Evolutionary conservation across 1,140 invertebrate species (phyloP).

Genomic region (Drosophila insularis): DNA sequence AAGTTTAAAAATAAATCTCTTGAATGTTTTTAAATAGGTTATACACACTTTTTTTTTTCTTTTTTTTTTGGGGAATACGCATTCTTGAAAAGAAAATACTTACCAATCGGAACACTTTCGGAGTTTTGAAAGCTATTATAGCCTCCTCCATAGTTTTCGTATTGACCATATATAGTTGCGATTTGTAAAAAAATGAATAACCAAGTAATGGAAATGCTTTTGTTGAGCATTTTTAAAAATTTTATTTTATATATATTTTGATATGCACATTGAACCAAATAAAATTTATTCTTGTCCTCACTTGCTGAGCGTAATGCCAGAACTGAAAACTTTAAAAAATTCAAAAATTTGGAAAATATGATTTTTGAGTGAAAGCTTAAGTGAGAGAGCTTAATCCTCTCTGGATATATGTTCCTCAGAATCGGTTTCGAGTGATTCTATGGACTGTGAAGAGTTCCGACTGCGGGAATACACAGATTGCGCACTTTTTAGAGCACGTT

Average conservation of each 20-base stretch:
- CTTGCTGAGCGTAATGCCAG: slow-evolving; percentile 42
- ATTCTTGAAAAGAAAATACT: slow-evolving; percentile 48
- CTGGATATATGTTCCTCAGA: slow-evolving; percentile 54
- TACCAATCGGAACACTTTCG: slow-evolving; percentile 64
- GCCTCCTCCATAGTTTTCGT: slow-evolving; percentile 26
- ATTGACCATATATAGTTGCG: slow-evolving; percentile 34
- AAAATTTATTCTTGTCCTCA: slow-evolving; percentile 14
- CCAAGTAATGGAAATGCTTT: slow-evolving; percentile 13
- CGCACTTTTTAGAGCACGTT: slow-evolving; percentile 65
- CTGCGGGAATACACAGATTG: slow-evolving; percentile 75
- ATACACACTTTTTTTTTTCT: slow-evolving; percentile 22
- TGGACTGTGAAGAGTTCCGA: slow-evolving; percentile 73
- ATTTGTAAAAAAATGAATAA: slow-evolving; percentile 22
- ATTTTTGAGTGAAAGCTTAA: slow-evolving; percentile 58
- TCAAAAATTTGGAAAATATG: slow-evolving; percentile 40
- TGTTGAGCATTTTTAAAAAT: slow-evolving; percentile 44
- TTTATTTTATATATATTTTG: slow-evolving; percentile 21
- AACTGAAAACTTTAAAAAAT: slow-evolving; percentile 56
- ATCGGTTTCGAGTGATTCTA: slow-evolving; percentile 73
- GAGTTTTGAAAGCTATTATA: slow-evolving; percentile 47
- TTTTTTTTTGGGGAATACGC: slow-evolving; percentile 17
- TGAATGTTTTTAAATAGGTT: slow-evolving; percentile 41
- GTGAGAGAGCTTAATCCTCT: slow-evolving; percentile 33
- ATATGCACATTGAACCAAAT: slow-evolving; percentile 23
- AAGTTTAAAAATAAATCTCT: slow-evolving; percentile 72